Evolutionary conservation across 1,140 invertebrate species (phyloP), one percentile per base, ranked within the genome.

Genomic region (Tenebrio molitor): DNA sequence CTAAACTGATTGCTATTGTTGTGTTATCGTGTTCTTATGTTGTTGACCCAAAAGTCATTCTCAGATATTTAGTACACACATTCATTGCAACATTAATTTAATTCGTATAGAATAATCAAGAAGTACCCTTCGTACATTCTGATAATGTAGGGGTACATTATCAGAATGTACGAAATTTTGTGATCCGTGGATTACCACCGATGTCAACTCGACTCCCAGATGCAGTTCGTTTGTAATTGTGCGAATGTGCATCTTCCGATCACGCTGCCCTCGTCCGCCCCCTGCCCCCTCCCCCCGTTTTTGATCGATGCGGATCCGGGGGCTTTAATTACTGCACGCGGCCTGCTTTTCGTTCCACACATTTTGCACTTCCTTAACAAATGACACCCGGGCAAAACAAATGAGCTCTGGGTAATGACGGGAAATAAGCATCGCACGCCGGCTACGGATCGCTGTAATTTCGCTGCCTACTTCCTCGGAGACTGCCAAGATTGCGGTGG

Each of bases 401-500:
- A 66, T 66, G 64, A 66, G 64, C 64, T 66, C 64, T 66, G 64
- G 64, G 64, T 66, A 66, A 66, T 66, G 64, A 66, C 64, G 39
- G 64, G 64, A 66, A 66, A 66, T 66, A 66, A 66, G 64, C 64
- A 66, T 42, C 64, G 62, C 42, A 66, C 64, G 42, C 64, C 64
- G 64, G 53, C 71, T 67, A 64, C 44, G 64, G 44, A 34, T 67
- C 17, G 64, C 44, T 64, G 71, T 72, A 72, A 72, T 72, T 72
- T 72, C 46, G 42, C 21, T 44, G 63, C 64, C 62, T 44, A 65
- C 44, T 64, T 65, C 17, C 39, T 67, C 63, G 14, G 71, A 72
- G 63, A 72, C 46, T 67, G 71, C 58, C 25, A 72, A 72, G 71
- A 72, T 72, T 72, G 71, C 64, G 71, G 71, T 46, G 62, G 41